Percentiles rank a stretch among this genome's conserved stretches.
Evolutionary conservation across 2,888 invertebrate species (phyloP).

Genomic region (Pseudeuparius sepicola): DNA sequence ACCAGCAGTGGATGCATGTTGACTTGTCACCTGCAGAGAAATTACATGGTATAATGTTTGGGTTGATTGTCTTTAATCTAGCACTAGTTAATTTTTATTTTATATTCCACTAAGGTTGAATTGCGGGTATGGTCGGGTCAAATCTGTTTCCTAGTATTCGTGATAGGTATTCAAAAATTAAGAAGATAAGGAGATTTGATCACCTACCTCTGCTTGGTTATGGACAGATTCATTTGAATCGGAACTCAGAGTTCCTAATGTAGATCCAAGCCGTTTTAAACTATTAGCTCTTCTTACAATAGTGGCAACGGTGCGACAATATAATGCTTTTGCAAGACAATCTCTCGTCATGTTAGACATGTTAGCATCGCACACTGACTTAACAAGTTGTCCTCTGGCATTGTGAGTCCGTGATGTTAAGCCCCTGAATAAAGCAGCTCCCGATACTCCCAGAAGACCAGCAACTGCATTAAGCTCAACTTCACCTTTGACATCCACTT

Average conservation of each 20-base stretch:
- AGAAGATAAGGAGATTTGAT: no score
- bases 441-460: slow-evolving; percentile 68
- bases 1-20: slow-evolving; percentile 75
- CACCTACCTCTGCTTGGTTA: slow-evolving; percentile 66
- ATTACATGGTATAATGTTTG: no score
- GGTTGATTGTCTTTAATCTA: no score
- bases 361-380: slow-evolving; percentile 73
- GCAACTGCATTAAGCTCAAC: slow-evolving; percentile 80
- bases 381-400: slow-evolving; percentile 66
- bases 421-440: slow-evolving; percentile 66
- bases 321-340: slow-evolving; percentile 82
- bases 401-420: slow-evolving; percentile 75
- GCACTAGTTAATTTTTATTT: no score
- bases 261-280: slow-evolving; percentile 74
- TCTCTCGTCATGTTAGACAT: slow-evolving; percentile 84
- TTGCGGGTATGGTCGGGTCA: no score
- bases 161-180: no score
- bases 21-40: slow-evolving; percentile 68
- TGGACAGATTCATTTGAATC: slow-evolving; percentile 89
- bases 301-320: slow-evolving; percentile 89
- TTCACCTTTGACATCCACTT: slow-evolving; percentile 72
- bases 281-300: slow-evolving; percentile 90
- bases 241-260: slow-evolving; percentile 73
- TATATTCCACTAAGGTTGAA: no score
- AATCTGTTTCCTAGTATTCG: no score